Base-by-base conservation (phyloP, 2,888 invertebrate genomes). In the Morpho helenor region DNA sequence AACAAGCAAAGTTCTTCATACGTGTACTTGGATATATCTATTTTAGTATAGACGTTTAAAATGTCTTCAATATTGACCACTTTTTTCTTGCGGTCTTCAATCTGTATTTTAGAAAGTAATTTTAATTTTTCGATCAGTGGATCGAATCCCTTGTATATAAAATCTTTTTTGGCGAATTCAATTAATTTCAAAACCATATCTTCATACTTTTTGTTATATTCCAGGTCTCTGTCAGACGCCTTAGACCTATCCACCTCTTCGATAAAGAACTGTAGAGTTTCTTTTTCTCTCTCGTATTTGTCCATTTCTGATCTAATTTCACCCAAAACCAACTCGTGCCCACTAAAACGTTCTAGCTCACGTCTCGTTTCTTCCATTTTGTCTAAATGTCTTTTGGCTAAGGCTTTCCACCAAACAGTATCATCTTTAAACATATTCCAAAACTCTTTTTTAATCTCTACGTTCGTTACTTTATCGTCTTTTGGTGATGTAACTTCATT, bases 91-190 rank as follows among this genome's bases (percentile, higher is more conserved):
- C 79, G 75, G 39, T 68, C 59, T 61, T 86, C 83, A 0, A 90
- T 72, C 63, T 84, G 76, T 1, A 84, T 71, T 42, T 88, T 85
- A 0, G 89, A 81, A 0, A 91, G 64, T 9, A 80, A 79, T 65
- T 87, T 86, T 4, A 91, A 62, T 62, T 87, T 73, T 62, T 87
- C 84, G 31, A 91, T 90, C 1, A 91, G 59, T 0, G 91, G 90
- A 78, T 91, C 91, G 52, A 91, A 91, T 1, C 91, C 91, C 80
- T 87, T 89, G 59, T 76, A 91, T 64, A 85, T 80, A 47, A 91
- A 88, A 66, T 88, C 87, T 66, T 80, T 85, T 69, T 88, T 91
- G 0, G 91, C 91, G 52, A 91, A 89, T 42, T 83, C 81, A 2
- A 91, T 91, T 1, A 91, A 66, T 69, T 84, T 87, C 0, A 87